Percentiles rank a stretch among this genome's conserved stretches.
phyloP scores from a whole-genome alignment of 1,140 invertebrate species.

The Meloidogyne hapla region DNA sequence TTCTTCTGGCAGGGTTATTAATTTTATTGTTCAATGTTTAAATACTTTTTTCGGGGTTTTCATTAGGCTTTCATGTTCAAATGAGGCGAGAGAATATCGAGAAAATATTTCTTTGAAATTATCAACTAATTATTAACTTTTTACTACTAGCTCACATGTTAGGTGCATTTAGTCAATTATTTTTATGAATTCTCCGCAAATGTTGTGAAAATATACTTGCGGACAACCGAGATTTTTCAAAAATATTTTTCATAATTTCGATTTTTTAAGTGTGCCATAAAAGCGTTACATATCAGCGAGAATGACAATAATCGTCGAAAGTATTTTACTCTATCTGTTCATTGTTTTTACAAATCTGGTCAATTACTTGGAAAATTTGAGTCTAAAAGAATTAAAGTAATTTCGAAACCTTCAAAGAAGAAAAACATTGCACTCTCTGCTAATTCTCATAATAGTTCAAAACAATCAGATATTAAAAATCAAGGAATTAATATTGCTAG shows the following conservation, averaged over 20 bases:
- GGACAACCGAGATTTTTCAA: too few relatives aligned
- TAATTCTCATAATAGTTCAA: conserved; percentile 64
- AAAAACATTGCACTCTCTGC: conserved; percentile 91
- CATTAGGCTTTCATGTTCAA: too few relatives aligned
- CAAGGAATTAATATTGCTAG: conserved; percentile 85
- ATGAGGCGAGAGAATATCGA: too few relatives aligned
- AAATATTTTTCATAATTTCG: not conserved
- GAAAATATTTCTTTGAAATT: too few relatives aligned
- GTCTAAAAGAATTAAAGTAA: conserved; percentile 98
- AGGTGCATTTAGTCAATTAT: too few relatives aligned
- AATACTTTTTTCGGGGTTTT: too few relatives aligned
- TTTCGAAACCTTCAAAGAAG: conserved; percentile 99
- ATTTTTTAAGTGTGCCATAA: conserved; percentile 90
- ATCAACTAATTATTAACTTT: too few relatives aligned
- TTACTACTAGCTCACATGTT: too few relatives aligned
- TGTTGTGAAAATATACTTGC: too few relatives aligned
- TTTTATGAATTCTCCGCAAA: too few relatives aligned
- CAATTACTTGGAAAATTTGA: conserved; percentile 97
- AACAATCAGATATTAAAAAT: conserved; percentile 76
- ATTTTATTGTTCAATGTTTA: too few relatives aligned
- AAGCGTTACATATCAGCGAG: conserved; percentile 92
- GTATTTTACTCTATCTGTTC: conserved; percentile 97
- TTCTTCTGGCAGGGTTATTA: conserved; percentile 66
- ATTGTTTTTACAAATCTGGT: conserved; percentile 98
- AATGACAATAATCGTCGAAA: conserved; percentile 94